Conservation (phyloP, 2,888 invertebrate species). For the Acronicta psi region DNA sequence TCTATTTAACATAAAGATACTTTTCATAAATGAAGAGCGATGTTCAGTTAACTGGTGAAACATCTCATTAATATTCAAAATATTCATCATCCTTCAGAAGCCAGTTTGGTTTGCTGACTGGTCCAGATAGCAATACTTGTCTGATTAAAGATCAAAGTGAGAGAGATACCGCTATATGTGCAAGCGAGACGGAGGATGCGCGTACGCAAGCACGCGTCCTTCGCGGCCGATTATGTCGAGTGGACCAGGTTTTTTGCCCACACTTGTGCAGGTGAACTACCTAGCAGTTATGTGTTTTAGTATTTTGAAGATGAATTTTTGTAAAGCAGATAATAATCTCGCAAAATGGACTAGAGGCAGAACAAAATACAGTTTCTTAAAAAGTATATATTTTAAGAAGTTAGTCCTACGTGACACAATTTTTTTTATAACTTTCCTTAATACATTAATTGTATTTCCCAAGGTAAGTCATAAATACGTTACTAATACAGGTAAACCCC, state of each 20-base stretch:
- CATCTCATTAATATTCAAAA: constrained; percentile 74
- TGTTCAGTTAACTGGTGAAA: constrained; percentile 48
- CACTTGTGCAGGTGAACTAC: constrained; percentile 70
- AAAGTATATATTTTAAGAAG: no score
- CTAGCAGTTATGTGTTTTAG: constrained; percentile 62
- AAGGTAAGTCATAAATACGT: no score
- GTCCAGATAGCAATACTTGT: constrained; percentile 72
- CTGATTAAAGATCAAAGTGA: constrained; percentile 65
- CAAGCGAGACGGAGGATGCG: constrained; percentile 66
- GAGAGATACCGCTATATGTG: constrained; percentile 60
- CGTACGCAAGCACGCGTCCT: constrained; percentile 85
- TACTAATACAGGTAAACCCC: no score
- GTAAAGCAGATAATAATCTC: no score
- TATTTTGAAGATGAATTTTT: constrained; percentile 37
- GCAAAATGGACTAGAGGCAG: no score
- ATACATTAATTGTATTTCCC: no score
- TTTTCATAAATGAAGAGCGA: constrained; percentile 6
- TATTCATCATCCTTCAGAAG: constrained; percentile 71
- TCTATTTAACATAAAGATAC: constrained; percentile 12
- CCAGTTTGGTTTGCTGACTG: constrained; percentile 69
- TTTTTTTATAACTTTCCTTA: no score
- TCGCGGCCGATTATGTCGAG: constrained; percentile 76
- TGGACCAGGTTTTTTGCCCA: constrained; percentile 72
- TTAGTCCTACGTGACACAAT: no score
- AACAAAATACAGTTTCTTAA: no score